These are phyloP conservation scores for Lepidurus packardi DNA, from an alignment of 1,140 invertebrate species.

Conservation along the genomic window DNA sequence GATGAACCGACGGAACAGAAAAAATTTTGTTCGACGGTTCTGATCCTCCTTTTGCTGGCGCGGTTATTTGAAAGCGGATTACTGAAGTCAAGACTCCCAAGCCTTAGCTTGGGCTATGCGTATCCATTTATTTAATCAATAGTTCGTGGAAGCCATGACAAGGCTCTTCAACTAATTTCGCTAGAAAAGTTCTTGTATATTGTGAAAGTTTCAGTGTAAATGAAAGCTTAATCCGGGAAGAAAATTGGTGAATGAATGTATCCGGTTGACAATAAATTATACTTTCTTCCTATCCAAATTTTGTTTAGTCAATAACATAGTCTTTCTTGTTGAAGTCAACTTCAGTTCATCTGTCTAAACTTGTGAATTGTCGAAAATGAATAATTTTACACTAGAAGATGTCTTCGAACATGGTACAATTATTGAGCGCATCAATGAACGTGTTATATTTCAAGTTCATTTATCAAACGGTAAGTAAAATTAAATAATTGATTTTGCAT, in stretches of 20 bases:
- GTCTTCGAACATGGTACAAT: neutral
- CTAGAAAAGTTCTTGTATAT: neutral
- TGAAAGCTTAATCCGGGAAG: conserved; percentile 1
- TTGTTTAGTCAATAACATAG: too few relatives aligned
- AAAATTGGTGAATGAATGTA: neutral
- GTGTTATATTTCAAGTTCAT: neutral
- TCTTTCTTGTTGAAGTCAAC: too few relatives aligned
- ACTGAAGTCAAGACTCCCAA: too few relatives aligned
- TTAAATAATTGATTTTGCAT: neutral
- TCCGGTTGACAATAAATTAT: conserved; percentile 1
- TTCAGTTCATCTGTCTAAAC: too few relatives aligned
- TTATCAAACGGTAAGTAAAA: conserved; percentile 1
- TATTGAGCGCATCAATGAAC: conserved; percentile 5
- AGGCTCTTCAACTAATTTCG: neutral
- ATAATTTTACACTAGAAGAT: neutral
- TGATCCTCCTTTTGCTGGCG: neutral
- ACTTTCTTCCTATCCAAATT: neutral
- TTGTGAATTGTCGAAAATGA: neutral
- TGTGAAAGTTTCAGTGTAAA: neutral
- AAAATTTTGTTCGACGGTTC: neutral
- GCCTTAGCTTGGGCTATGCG: neutral
- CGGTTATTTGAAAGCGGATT: too few relatives aligned
- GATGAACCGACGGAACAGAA: neutral
- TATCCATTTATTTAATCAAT: neutral
- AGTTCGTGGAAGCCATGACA: neutral